Evolutionary conservation across 2,113 vertebrate genomes (phyloP).

Genomic region (Corythaixoides concolor): DNA sequence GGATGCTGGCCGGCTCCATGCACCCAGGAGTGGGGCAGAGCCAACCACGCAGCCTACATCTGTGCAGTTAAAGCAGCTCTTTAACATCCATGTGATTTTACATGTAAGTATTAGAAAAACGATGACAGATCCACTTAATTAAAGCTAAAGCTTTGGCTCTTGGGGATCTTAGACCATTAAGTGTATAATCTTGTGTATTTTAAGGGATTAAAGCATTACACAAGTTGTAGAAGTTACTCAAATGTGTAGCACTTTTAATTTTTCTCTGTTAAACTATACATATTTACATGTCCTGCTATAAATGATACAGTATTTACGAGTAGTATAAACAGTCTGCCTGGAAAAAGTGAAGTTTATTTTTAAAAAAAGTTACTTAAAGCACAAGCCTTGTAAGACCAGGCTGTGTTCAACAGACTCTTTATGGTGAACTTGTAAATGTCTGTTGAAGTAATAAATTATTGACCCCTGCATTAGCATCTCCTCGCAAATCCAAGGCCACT

Average conservation of each 20-base stretch:
- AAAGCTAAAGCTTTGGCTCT: background rate
- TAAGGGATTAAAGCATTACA: background rate
- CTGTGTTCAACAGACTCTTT: background rate
- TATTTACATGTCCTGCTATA: background rate
- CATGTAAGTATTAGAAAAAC: background rate
- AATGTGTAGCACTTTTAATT: background rate
- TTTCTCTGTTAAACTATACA: background rate
- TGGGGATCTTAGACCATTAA: background rate
- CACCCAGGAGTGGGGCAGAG: background rate
- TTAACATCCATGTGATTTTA: fast-evolving
- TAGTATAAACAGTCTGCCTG: background rate
- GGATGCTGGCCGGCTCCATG: fast-evolving
- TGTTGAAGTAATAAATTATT: background rate
- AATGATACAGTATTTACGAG: background rate
- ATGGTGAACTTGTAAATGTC: background rate
- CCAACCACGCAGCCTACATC: background rate
- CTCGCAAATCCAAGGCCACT: fast-evolving
- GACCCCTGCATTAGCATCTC: background rate
- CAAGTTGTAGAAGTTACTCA: background rate
- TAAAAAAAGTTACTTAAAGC: background rate
- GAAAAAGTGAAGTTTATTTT: background rate
- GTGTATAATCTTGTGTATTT: background rate
- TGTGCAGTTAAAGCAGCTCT: background rate
- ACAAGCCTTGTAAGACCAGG: background rate
- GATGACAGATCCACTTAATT: background rate